Base-by-base conservation (phyloP, 1,140 invertebrate genomes). In the Lasioglossum baleicum region DNA sequence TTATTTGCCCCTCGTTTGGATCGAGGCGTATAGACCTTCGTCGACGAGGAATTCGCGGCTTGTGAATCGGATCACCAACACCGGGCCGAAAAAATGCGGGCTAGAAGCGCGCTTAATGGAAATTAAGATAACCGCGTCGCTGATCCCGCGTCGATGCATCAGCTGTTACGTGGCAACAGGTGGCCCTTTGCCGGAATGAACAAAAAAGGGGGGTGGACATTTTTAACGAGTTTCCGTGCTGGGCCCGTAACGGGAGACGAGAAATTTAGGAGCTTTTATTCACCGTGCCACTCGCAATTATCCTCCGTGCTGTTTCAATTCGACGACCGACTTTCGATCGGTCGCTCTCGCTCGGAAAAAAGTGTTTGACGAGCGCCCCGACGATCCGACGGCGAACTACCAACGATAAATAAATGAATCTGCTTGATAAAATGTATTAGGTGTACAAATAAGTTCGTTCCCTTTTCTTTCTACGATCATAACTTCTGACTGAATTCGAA, bases 111-210 rank as follows among this genome's bases (percentile, higher is more conserved):
- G 65, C 22, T 66, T 56, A 64, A 48, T 40, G 31, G 26, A 65
- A 71, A 69, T 70, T 77, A 81, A 84, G 61, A 68, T 81, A 77
- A 76, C 26, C 63, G 48, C 56, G 15, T 31, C 63, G 64, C 71
- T 73, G 82, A 85, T 80, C 40, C n/a, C 17, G 58, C 64, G 66
- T 78, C 82, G 67, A 82, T 75, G 63, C 61, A 64, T 85, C 80
- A 75, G 61, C 72, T 83, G 72, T 73, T 75, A 78, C 65, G 72
- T 76, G 75, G 84, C 84, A 86, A 86, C 84, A 86, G 83, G 83
- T 85, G 83, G 80, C 56, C 26, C 65, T 86, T 86, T 82, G 81
- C 76, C 44, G 53, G 73, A 83, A 65, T 79, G 80, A 10, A 70
- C 72, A 79, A 80, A 73, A 76, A 84, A 83, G 2, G 31, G 61